Evolutionary conservation across 2,797 vertebrate genomes (phyloP), one percentile per base, ranked within the genome.

Genomic region (Otus scops): DNA sequence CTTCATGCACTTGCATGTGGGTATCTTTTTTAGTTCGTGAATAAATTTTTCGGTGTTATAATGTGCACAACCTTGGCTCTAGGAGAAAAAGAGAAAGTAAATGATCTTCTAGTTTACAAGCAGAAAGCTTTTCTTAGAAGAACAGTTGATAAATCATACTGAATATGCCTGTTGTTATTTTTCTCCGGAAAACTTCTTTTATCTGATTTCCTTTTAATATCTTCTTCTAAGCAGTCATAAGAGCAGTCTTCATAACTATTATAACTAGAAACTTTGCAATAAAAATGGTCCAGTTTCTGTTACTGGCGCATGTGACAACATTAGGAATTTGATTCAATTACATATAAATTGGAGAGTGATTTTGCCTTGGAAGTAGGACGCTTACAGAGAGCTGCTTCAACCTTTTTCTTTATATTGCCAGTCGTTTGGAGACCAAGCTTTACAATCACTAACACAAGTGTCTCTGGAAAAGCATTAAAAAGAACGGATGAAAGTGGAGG

Each of bases 1-100:
- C 14, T 2, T n/a, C 57, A 88, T 45, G 11, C 95, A 91, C 0
- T 1, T 19, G 9, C 2, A 0, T 0, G 0, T 3, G 17, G 7
- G 0, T 15, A 74, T 16, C 11, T 27, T 94, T 8, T 28, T 0
- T 5, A 97, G 74, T 18, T 32, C 85, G 0, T 7, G 1, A 48
- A 96, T 91, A 34, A 97, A 96, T 7, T 2, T 4, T 16, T 89
- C 1, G 0, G n/a, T 26, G 20, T 24, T 92, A 1, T 1, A 5
- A n/a, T 77, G 70, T 26, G 95, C 93, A 54, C 96, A 97, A 0
- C 0, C 7, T 47, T 0, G 0, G 2, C 5, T 5, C 96, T 97
- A 70, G 61, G 32, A 87, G 71, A 21, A 68, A 80, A 78, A 43
- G 3, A 21, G 18, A 53, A 73, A 70, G 32, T 23, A 34, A 60